These are phyloP conservation scores for Anaspis maculata DNA, from an alignment of 2,888 invertebrate genomes.

Conservation along the genomic window DNA sequence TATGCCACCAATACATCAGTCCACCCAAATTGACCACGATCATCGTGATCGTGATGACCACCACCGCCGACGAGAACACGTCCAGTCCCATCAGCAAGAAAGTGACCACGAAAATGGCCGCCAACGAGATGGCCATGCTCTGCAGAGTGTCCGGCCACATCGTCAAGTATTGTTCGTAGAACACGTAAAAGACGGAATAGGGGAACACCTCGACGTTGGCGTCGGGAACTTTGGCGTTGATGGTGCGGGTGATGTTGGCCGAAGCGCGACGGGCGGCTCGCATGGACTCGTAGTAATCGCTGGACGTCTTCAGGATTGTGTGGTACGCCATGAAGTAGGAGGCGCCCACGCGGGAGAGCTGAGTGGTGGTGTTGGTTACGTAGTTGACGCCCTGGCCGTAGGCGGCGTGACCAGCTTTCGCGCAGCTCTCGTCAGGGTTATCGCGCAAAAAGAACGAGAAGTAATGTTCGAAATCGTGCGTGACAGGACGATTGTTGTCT, in stretches of 20 bases:
- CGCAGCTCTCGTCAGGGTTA: conserved; percentile 65
- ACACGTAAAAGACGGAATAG: conserved; percentile 95
- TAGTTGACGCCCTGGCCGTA: conserved; percentile 68
- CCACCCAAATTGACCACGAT: conserved; percentile 89
- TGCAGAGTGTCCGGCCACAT: conserved; percentile 87
- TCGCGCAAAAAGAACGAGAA: conserved; percentile 76
- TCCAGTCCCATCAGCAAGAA: conserved; percentile 91
- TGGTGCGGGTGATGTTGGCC: conserved; percentile 58
- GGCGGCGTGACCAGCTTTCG: conserved; percentile 80
- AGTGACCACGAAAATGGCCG: conserved; percentile 91
- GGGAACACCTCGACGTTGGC: conserved; percentile 52
- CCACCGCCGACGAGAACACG: conserved; percentile 80
- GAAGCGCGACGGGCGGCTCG: conserved; percentile 67
- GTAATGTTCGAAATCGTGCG: conserved; percentile 59
- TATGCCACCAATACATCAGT: conserved; percentile 95
- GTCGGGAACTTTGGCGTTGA: conserved; percentile 36
- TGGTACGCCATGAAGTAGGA: conserved; percentile 95
- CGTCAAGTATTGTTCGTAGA: conserved; percentile 96
- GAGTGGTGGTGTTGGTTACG: conserved; percentile 33
- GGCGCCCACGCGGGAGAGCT: conserved; percentile 54
- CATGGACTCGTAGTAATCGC: conserved; percentile 85
- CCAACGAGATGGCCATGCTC: conserved; percentile 79
- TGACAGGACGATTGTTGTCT: conserved; percentile 51
- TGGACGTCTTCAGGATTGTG: conserved; percentile 78
- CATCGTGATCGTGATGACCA: conserved; percentile 86